phyloP scores from a whole-genome alignment of 2,888 invertebrate species.

The Caenorhabditis wallacei region DNA sequence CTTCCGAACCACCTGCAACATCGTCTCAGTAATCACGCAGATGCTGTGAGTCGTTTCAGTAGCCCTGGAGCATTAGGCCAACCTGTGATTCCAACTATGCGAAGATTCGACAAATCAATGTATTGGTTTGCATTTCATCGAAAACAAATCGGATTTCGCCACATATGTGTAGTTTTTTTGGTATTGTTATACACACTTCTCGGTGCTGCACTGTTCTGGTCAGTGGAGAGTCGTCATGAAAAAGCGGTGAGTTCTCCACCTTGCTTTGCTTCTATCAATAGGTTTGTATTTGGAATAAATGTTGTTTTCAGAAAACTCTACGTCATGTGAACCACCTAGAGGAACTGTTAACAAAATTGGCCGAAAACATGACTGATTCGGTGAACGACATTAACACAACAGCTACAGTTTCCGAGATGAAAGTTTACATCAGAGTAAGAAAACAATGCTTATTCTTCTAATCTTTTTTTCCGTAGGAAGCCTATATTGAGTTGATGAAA shows the following conservation, averaged over 20 bases:
- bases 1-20: slow-evolving; percentile 55
- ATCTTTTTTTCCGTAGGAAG: slow-evolving; percentile 45
- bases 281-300: too few species aligned
- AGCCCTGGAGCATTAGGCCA: slow-evolving; percentile 59
- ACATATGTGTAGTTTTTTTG: slow-evolving; percentile 64
- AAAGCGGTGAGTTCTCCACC: slow-evolving; percentile 58
- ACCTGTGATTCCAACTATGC: slow-evolving; percentile 42
- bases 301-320: slow-evolving; percentile 52
- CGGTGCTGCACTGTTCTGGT: slow-evolving; percentile 71
- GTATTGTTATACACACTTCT: slow-evolving; percentile 67
- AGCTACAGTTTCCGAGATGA: slow-evolving; percentile 45
- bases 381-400: slow-evolving; percentile 60
- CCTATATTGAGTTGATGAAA: slow-evolving; percentile 64
- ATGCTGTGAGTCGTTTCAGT: slow-evolving; percentile 33
- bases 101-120: slow-evolving; percentile 71
- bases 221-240: slow-evolving; percentile 69
- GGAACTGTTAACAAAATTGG: slow-evolving; percentile 37
- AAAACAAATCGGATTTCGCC: slow-evolving; percentile 71
- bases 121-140: slow-evolving; percentile 72
- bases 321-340: slow-evolving; percentile 44
- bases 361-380: slow-evolving; percentile 50
- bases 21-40: slow-evolving; percentile 29
- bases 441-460: background rate
- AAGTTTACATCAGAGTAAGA: slow-evolving; percentile 56
- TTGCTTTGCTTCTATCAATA: too few species aligned